Percentiles rank a stretch among this genome's conserved stretches.
Conservation (phyloP, 2,888 invertebrate species). For the Thecophora atra region DNA sequence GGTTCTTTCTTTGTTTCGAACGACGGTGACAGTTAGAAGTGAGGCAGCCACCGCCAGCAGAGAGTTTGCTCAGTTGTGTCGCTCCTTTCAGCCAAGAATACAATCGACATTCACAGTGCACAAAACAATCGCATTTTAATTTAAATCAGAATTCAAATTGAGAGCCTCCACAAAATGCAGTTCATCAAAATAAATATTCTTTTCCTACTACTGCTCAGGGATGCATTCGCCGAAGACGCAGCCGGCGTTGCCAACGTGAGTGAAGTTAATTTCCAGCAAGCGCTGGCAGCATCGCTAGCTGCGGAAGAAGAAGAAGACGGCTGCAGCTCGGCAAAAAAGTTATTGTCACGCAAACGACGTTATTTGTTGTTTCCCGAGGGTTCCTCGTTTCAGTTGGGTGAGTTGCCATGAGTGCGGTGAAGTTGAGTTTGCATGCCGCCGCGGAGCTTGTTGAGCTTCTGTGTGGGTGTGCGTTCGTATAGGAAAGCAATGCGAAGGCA, state of each 20-base stretch:
- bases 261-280: slow-evolving; percentile 33
- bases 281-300: slow-evolving; percentile 18
- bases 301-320: not conserved
- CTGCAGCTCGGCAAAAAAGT: slow-evolving; percentile 48
- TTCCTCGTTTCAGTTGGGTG: slow-evolving; percentile 66
- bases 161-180: not conserved
- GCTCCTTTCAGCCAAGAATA: not conserved
- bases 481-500: too few species aligned
- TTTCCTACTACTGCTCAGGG: slow-evolving; percentile 23
- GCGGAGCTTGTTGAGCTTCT: not conserved
- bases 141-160: not conserved
- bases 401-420: slow-evolving; percentile 41
- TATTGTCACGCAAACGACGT: slow-evolving; percentile 66
- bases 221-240: slow-evolving; percentile 22
- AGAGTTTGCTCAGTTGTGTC: not conserved
- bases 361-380: slow-evolving; percentile 68
- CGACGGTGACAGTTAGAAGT: slow-evolving; percentile 28
- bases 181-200: slow-evolving; percentile 20
- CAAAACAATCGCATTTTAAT: not conserved
- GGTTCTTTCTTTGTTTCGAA: slow-evolving; percentile 7
- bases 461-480: not conserved
- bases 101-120: not conserved
- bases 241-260: slow-evolving; percentile 29
- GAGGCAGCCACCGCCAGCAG: slow-evolving; percentile 17
- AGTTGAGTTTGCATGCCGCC: not conserved